phyloP scores from a whole-genome alignment of 1,140 invertebrate species.

The Mya arenaria region DNA sequence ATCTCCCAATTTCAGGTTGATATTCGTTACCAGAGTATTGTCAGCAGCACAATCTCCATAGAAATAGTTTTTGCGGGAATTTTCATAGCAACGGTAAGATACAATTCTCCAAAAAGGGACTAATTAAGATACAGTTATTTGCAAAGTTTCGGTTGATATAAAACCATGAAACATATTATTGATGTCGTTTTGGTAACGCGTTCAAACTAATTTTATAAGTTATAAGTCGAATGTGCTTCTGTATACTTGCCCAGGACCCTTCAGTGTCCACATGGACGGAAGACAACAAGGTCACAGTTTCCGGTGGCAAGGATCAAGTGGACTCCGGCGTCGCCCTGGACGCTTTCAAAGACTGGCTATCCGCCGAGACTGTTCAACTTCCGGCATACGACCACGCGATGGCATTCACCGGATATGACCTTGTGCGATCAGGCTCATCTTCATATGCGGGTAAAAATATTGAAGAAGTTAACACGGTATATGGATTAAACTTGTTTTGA shows the following conservation, averaged over 20 bases:
- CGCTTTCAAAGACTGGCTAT: constrained; percentile 7
- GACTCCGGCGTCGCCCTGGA: neutral
- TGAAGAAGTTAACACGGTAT: neutral
- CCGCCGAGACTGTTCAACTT: neutral
- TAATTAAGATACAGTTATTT: too few relatives aligned
- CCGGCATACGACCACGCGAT: constrained; percentile 25
- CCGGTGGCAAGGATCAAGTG: neutral
- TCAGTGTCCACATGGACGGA: constrained; percentile 15
- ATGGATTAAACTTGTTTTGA: too few relatives aligned
- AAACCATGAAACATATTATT: too few relatives aligned
- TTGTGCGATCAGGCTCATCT: constrained; percentile 1
- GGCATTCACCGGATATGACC: constrained; percentile 30
- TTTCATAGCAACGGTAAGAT: too few relatives aligned
- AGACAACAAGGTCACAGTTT: constrained; percentile 9
- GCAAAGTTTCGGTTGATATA: too few relatives aligned
- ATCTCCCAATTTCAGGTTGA: neutral
- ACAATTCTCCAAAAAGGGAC: too few relatives aligned
- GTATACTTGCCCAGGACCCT: too few relatives aligned
- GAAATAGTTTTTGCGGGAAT: neutral
- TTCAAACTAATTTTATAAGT: too few relatives aligned
- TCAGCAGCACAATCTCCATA: neutral
- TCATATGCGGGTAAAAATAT: constrained; percentile 19
- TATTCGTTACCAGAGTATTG: neutral
- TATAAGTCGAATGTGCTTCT: too few relatives aligned
- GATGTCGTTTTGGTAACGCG: too few relatives aligned